These are phyloP conservation scores for Gila robusta DNA, from an alignment of 2,797 vertebrate species.

Conservation along the genomic window DNA sequence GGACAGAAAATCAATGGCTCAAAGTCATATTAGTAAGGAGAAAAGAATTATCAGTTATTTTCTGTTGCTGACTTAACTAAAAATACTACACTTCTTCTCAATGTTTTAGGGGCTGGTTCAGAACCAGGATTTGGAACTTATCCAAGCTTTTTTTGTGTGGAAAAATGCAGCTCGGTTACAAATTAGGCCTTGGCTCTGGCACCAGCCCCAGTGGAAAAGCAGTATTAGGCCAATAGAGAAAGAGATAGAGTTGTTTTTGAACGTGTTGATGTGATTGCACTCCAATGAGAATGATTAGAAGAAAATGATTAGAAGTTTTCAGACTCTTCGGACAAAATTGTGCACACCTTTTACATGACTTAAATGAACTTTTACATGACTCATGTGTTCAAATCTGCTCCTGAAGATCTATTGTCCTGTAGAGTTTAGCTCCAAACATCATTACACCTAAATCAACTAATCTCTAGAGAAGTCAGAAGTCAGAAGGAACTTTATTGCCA, in stretches of 20 bases:
- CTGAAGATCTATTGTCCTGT: not conserved
- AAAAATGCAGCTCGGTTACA: not conserved
- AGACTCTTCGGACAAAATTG: no score
- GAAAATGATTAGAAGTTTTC: no score
- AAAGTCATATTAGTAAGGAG: conserved; percentile 70
- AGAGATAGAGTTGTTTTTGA: not conserved
- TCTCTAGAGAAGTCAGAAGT: no score
- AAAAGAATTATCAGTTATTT: conserved; percentile 45
- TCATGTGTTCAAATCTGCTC: not conserved
- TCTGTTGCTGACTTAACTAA: conserved; percentile 56
- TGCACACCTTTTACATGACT: no score
- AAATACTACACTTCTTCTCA: conserved; percentile 72
- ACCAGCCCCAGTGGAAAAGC: not conserved
- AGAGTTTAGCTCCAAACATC: not conserved
- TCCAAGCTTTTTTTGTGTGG: not conserved
- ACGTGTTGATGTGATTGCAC: not conserved
- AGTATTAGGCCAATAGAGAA: not conserved
- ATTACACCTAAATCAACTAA: not conserved
- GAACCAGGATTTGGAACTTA: not conserved
- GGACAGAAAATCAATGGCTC: conserved; percentile 69
- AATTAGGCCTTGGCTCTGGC: not conserved
- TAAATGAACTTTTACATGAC: not conserved
- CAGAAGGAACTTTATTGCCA: no score
- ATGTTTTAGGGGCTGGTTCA: conserved; percentile 56
- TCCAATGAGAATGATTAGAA: not conserved